Evolutionary conservation across 2,888 invertebrate species (phyloP).

Genomic region (Drosophila sordidula): DNA sequence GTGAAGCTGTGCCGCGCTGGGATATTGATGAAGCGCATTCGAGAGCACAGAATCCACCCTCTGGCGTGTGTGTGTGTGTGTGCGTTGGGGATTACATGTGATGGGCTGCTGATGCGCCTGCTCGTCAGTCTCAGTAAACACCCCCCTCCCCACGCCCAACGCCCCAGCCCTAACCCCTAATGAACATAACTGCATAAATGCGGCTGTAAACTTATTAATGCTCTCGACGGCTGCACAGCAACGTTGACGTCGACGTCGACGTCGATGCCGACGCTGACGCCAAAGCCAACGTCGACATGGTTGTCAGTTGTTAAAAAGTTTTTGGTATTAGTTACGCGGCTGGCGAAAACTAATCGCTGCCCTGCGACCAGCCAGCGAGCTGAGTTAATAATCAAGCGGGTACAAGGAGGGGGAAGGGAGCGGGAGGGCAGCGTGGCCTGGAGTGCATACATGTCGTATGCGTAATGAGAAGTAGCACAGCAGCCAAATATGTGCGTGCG

Average conservation of each 20-base stretch:
- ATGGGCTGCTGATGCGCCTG: slow-evolving; percentile 41
- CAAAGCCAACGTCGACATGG: background rate
- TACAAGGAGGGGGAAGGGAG: background rate
- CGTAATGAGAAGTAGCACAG: slow-evolving; percentile 22
- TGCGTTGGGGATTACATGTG: slow-evolving; percentile 64
- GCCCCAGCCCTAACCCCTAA: background rate
- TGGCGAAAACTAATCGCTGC: slow-evolving; percentile 52
- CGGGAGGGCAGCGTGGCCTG: too few species aligned
- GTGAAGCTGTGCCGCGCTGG: slow-evolving; percentile 58
- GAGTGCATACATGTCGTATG: slow-evolving; percentile 32
- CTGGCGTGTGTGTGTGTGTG: slow-evolving; percentile 37
- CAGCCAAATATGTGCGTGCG: too few species aligned
- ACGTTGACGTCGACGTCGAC: slow-evolving; percentile 8
- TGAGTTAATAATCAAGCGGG: slow-evolving; percentile 15
- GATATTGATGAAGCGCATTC: slow-evolving; percentile 83
- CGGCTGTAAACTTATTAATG: slow-evolving; percentile 80
- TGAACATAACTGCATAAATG: slow-evolving; percentile 75
- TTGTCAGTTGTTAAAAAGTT: slow-evolving; percentile 31
- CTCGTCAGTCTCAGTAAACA: slow-evolving; percentile 60
- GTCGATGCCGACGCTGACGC: slow-evolving; percentile 6
- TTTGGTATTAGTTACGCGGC: slow-evolving; percentile 50
- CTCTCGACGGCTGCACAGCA: slow-evolving; percentile 14
- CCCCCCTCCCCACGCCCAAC: background rate
- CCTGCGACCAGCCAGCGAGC: slow-evolving; percentile 4
- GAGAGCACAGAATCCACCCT: slow-evolving; percentile 50